Conservation (phyloP, 2,113 vertebrate species). For the Smithornis capensis region DNA sequence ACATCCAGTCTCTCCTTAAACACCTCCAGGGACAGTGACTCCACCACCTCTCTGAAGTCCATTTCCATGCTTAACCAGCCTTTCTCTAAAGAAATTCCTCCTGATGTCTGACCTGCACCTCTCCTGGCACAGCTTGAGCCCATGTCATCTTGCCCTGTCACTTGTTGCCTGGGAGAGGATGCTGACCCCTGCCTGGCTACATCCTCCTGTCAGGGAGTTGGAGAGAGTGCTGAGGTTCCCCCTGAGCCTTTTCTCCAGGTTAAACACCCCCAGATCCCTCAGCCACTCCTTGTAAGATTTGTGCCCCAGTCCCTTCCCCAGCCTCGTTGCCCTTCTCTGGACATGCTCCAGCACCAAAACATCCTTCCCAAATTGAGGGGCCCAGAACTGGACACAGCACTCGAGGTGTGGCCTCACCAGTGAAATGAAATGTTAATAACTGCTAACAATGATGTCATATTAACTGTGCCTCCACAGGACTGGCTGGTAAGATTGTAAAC, state of each 20-base stretch:
- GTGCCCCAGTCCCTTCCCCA: background rate
- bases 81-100: background rate
- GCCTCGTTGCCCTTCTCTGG: background rate
- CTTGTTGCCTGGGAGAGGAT: background rate
- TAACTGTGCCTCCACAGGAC: background rate
- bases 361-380: fast-evolving
- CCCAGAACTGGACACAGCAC: background rate
- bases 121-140: background rate
- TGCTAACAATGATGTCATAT: background rate
- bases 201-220: background rate
- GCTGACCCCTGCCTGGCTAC: background rate
- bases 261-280: background rate
- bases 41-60: background rate
- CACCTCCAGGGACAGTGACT: background rate
- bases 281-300: background rate
- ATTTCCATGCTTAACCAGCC: background rate
- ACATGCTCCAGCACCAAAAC: fast-evolving
- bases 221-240: too few species aligned
- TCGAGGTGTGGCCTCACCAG: background rate
- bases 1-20: background rate
- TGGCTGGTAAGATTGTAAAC: background rate
- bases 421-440: background rate
- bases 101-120: background rate
- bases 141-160: background rate
- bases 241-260: background rate